These are phyloP conservation scores for Grammomys surdaster DNA, from an alignment of 2,113 vertebrate genomes.

Conservation along the genomic window DNA sequence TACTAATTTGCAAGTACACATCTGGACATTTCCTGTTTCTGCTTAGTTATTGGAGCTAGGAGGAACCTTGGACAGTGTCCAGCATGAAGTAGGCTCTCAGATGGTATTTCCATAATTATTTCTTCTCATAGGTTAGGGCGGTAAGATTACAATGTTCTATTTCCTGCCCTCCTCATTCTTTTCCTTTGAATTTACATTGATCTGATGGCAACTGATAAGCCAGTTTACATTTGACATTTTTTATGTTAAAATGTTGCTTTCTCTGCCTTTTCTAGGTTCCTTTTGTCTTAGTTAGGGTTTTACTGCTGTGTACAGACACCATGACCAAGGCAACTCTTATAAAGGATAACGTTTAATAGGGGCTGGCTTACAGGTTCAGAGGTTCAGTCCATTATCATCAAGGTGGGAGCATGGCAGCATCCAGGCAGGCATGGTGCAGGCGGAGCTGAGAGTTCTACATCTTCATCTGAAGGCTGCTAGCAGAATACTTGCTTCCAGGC, in stretches of 20 bases:
- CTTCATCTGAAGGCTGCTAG: too few species aligned
- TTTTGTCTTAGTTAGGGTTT: too few species aligned
- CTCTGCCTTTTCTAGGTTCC: constrained; percentile 35
- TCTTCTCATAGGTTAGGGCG: not conserved
- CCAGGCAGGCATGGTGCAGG: too few species aligned
- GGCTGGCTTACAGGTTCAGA: too few species aligned
- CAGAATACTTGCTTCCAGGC: too few species aligned
- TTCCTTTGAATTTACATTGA: constrained; percentile 29
- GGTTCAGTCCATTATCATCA: too few species aligned
- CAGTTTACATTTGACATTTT: constrained; percentile 39
- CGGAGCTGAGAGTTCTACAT: too few species aligned
- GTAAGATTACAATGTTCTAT: not conserved
- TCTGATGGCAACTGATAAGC: not conserved
- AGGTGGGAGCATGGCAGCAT: too few species aligned
- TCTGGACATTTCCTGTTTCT: not conserved
- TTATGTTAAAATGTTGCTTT: constrained; percentile 59
- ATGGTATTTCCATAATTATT: constrained; percentile 41
- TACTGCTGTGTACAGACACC: too few species aligned
- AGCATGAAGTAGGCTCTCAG: not conserved
- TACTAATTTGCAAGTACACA: not conserved
- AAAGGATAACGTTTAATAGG: too few species aligned
- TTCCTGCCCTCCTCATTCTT: constrained; percentile 13
- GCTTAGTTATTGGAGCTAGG: not conserved
- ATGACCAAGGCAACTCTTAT: too few species aligned
- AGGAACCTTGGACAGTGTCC: not conserved